phyloP scores from a whole-genome alignment of 2,113 vertebrate species.

The Caloenas nicobarica region DNA sequence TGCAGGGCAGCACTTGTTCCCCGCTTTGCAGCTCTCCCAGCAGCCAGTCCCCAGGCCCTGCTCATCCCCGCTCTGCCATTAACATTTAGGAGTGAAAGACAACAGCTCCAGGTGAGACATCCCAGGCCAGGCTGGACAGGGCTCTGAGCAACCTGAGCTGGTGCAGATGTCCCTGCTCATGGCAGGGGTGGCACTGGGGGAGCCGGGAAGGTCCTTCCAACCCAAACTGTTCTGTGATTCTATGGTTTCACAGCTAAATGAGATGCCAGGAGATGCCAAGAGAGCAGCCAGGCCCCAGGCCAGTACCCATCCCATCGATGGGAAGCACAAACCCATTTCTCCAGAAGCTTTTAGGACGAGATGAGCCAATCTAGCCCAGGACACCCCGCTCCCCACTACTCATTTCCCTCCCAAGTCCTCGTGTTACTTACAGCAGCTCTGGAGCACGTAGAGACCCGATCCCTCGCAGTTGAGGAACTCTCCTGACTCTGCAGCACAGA shows the following conservation, averaged over 20 bases:
- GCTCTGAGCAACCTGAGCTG: no score
- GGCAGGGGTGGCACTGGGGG: no score
- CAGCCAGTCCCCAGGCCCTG: background rate
- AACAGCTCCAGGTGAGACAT: background rate
- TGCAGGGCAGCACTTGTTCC: background rate
- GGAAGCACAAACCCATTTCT: background rate
- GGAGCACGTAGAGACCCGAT: slow-evolving; percentile 94
- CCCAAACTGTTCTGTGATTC: no score
- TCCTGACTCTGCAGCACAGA: slow-evolving; percentile 84
- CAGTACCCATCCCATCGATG: background rate
- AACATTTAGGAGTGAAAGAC: background rate
- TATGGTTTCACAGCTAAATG: no score
- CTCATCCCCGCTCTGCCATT: rapidly evolving
- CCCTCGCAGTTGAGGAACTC: slow-evolving; percentile 99
- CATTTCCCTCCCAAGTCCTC: background rate
- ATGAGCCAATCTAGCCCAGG: background rate
- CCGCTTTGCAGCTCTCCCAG: background rate
- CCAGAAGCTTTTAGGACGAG: background rate
- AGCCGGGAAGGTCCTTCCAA: no score
- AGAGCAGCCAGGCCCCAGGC: background rate
- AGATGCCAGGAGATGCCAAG: background rate
- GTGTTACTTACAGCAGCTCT: slow-evolving; percentile 93
- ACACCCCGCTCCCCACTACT: background rate
- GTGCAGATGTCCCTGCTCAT: no score
- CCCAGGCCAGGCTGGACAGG: no score